These are phyloP conservation scores for Harlomillsia oculata DNA, from an alignment of 1,140 invertebrate genomes.

Conservation along the genomic window DNA sequence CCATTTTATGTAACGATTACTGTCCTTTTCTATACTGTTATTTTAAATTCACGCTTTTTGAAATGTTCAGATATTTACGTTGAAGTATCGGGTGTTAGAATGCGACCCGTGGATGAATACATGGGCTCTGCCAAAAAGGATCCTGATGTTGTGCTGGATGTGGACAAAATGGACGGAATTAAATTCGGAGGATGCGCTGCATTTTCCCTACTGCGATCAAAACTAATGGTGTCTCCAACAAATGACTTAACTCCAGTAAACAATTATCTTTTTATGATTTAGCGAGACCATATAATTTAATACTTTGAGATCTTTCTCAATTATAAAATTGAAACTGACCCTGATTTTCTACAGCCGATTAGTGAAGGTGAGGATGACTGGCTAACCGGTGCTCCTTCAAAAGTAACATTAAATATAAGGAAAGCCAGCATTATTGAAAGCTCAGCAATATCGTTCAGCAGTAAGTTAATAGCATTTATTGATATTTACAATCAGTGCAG, in stretches of 20 bases:
- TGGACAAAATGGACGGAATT: conserved; percentile 66
- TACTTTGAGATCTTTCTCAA: too few relatives aligned
- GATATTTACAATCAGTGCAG: background rate
- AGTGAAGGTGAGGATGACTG: conserved; percentile 4
- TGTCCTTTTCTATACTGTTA: background rate
- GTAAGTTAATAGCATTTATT: conserved; percentile 14
- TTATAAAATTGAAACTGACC: background rate
- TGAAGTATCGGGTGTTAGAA: conserved; percentile 62
- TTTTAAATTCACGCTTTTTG: background rate
- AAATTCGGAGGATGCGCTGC: conserved; percentile 69
- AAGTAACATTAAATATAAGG: background rate
- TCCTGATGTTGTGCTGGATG: conserved; percentile 55
- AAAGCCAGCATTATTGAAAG: conserved; percentile 4
- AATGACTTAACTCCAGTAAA: background rate
- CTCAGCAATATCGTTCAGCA: conserved; percentile 23
- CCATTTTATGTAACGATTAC: background rate
- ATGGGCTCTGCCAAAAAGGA: conserved; percentile 74
- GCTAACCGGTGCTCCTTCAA: conserved; percentile 5
- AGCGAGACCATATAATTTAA: too few relatives aligned
- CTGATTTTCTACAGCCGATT: background rate
- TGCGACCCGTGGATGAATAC: conserved; percentile 78
- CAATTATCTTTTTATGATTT: too few relatives aligned
- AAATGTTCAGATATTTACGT: conserved; percentile 60
- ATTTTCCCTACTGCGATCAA: conserved; percentile 46
- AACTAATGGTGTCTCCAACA: background rate